A percentile compares a stretch with the other conserved stretches of the same genome.
Evolutionary conservation across 35 echinoderm and acorn worm species (phyloP).

Genomic region (Anneissia japonica): DNA sequence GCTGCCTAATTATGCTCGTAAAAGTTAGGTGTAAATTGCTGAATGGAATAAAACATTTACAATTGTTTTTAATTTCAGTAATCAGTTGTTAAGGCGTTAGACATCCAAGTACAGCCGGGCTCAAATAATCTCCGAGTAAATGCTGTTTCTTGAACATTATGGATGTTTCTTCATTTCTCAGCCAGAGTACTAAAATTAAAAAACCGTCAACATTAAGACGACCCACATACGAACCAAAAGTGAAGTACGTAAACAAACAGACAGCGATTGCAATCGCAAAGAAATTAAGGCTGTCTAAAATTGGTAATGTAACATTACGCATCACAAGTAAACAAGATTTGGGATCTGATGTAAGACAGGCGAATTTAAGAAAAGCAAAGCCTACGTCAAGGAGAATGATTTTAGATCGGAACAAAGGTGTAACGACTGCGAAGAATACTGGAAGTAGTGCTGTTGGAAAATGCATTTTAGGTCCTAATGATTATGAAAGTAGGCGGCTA

Average conservation of each 20-base stretch:
- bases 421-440: slow-evolving; percentile 64
- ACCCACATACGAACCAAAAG: slow-evolving; percentile 21
- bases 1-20: no score
- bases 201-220: slow-evolving; percentile 61
- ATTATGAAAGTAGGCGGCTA: slow-evolving; percentile 69
- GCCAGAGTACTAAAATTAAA: slow-evolving; percentile 23
- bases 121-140: no score
- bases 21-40: no score
- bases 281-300: slow-evolving; percentile 61
- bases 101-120: no score
- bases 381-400: slow-evolving; percentile 44
- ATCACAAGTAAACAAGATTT: slow-evolving; percentile 29
- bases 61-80: no score
- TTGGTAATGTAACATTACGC: slow-evolving; percentile 76
- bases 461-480: slow-evolving; percentile 79
- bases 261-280: slow-evolving; percentile 64
- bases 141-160: no score
- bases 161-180: not conserved
- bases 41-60: no score
- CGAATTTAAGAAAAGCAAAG: not conserved
- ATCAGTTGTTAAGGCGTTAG: no score
- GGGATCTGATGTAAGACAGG: not conserved
- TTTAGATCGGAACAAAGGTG: slow-evolving; percentile 59
- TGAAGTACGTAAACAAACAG: slow-evolving; percentile 78
- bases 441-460: slow-evolving; percentile 76